Evolutionary conservation across 1,140 invertebrate species (phyloP).

Genomic region (Meloidogyne floridensis): DNA sequence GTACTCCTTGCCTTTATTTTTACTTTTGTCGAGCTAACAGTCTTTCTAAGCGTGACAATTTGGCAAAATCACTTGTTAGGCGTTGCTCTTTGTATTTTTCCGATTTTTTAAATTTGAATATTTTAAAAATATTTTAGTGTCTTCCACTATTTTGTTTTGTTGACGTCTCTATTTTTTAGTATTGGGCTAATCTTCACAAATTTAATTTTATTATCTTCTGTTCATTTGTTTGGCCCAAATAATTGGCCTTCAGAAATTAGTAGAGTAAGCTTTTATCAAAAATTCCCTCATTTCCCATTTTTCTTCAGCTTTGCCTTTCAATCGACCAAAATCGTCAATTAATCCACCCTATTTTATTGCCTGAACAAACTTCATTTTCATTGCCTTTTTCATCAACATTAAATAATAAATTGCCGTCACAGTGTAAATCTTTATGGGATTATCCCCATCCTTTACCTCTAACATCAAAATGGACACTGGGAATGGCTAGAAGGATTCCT

Average conservation of each 20-base stretch:
- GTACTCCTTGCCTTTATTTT: constrained; percentile 54
- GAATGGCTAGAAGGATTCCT: constrained; percentile 4
- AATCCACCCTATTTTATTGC: constrained; percentile 28
- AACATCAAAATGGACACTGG: constrained; percentile 17
- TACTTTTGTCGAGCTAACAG: constrained; percentile 56
- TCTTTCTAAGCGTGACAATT: constrained; percentile 55
- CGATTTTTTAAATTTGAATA: background rate
- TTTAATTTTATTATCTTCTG: constrained; percentile 52
- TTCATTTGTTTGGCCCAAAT: constrained; percentile 57
- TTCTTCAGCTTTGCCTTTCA: constrained; percentile 32
- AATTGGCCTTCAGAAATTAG: constrained; percentile 57
- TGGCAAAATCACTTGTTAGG: constrained; percentile 53
- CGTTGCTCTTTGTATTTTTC: constrained; percentile 11
- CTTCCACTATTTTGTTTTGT: constrained; percentile 58
- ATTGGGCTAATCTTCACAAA: constrained; percentile 49
- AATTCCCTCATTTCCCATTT: background rate
- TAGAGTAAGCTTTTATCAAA: constrained; percentile 23
- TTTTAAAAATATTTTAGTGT: constrained; percentile 45
- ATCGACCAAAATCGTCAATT: constrained; percentile 27
- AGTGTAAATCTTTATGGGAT: constrained; percentile 36
- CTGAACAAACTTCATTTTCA: constrained; percentile 5
- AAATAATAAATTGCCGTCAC: background rate
- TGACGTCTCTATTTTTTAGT: constrained; percentile 48
- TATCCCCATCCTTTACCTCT: constrained; percentile 2
- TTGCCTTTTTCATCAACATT: background rate